Percentiles rank a stretch among this genome's conserved stretches.
Conservation (phyloP, 2,888 invertebrate species). For the Erebia palarica region DNA sequence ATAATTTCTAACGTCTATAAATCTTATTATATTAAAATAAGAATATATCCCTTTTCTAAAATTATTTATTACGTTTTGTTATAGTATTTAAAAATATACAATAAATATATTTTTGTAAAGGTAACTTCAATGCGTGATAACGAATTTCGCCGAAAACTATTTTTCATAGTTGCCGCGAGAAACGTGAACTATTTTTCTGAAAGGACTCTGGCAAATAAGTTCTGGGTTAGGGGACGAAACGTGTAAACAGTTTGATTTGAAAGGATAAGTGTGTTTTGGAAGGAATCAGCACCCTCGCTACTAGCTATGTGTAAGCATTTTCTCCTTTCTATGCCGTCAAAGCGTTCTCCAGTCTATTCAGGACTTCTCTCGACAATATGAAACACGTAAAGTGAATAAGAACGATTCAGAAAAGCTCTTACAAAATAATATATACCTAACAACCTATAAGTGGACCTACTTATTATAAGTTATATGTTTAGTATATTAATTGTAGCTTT, state of each 20-base stretch:
- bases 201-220: constrained; percentile 22
- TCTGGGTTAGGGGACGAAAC: constrained; percentile 24
- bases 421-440: constrained; percentile 2
- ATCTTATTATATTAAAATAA: too few species aligned
- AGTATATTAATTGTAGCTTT: background rate
- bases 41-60: too few species aligned
- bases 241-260: constrained; percentile 29
- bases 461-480: background rate
- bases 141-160: constrained; percentile 1
- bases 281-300: constrained; percentile 21
- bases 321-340: constrained; percentile 27
- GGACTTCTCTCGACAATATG: constrained; percentile 14
- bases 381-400: constrained; percentile 25
- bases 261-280: constrained; percentile 28
- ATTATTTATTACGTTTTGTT: too few species aligned
- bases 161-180: constrained; percentile 16
- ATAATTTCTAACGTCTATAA: too few species aligned
- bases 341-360: constrained; percentile 20
- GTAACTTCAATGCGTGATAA: constrained; percentile 3
- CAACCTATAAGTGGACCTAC: background rate
- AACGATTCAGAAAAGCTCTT: constrained; percentile 13
- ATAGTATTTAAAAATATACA: too few species aligned
- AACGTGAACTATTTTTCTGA: constrained; percentile 18
- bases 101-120: background rate
- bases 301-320: constrained; percentile 26